Base-by-base conservation (phyloP, 2,888 invertebrate species). In the Agrotis clavis region DNA sequence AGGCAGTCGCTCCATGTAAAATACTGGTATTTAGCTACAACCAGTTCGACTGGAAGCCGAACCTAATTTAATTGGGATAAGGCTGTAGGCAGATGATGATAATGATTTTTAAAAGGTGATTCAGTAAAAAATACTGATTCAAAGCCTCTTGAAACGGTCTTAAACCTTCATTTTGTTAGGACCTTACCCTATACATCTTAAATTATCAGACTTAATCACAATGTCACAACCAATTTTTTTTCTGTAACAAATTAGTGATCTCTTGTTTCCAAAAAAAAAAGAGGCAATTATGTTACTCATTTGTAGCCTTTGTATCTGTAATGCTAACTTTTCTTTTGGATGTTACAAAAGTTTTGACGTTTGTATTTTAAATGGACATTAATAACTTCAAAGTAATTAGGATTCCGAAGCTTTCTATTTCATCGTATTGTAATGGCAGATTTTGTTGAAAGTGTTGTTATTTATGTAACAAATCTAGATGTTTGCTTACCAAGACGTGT, bases 381-480 rank as follows among this genome's bases (percentile, higher is more conserved):
- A 66, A 85, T 77, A 80, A 79, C 83, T 85, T 74, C 63, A 65
- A 66, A 83, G 65, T 67, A 85, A 85, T 85, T 83, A 83, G 64
- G 54, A 85, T 83, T 77, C 74, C 83, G 70, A 83, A 83, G 51
- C 72, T 71, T 70, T 65, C 56, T 80, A 82, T 73, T 71, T 59
- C 67, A 67, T 62, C 53, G 47, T 35, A 54, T 69, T 54, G 63
- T 56, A 50, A 48, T 53, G 51, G 53, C 16, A 59, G 47, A 60
- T 74, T 53, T 45, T 69, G 66, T 83, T 77, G 62, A 65, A 67
- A 61, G 71, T 64, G 62, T 74, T 51, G 1, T 60, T 48, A 63
- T 68, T 68, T 47, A 25, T 64, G 41, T 53, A 45, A 48, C 16
- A 50, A 48, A 67, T 47, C 13, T 35, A 14, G 13, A 21, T 62